Evolutionary conservation across 2,113 vertebrate species (phyloP).

Genomic region (Coturnix japonica): DNA sequence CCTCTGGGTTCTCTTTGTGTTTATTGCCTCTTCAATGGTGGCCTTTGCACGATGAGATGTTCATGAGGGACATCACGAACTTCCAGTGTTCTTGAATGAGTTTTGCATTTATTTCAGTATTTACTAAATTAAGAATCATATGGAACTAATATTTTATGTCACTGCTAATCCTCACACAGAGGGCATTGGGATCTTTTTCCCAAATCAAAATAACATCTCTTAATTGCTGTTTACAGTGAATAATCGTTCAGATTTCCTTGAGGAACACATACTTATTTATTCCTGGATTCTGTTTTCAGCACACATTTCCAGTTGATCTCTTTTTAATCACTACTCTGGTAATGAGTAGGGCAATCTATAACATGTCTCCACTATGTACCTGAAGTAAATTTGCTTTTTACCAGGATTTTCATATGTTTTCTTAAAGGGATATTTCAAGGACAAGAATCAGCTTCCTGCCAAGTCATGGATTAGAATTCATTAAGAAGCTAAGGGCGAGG

Average conservation of each 20-base stretch:
- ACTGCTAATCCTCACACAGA: not conserved
- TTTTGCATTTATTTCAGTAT: not conserved
- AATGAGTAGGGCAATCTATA: not conserved
- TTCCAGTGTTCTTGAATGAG: not conserved
- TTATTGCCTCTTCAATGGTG: not conserved
- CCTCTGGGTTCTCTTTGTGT: not conserved
- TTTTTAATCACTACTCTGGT: not conserved
- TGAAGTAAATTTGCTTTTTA: slow-evolving; percentile 19
- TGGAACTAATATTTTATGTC: not conserved
- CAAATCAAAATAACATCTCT: not conserved
- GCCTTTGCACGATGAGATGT: not conserved
- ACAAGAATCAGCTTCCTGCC: slow-evolving; percentile 89
- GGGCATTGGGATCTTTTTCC: not conserved
- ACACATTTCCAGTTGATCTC: not conserved
- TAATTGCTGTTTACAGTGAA: not conserved
- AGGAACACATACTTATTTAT: not conserved
- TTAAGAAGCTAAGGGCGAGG: slow-evolving; percentile 85
- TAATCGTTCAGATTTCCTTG: not conserved
- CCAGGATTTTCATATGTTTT: slow-evolving; percentile 43
- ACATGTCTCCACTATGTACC: not conserved
- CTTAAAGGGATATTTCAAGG: slow-evolving; percentile 90
- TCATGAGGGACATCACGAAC: not conserved
- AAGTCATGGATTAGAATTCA: slow-evolving; percentile 81
- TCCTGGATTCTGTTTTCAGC: not conserved
- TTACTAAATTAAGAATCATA: not conserved